phyloP scores from a whole-genome alignment of 2,113 vertebrate species.

The Ceuthmochares aereus region DNA sequence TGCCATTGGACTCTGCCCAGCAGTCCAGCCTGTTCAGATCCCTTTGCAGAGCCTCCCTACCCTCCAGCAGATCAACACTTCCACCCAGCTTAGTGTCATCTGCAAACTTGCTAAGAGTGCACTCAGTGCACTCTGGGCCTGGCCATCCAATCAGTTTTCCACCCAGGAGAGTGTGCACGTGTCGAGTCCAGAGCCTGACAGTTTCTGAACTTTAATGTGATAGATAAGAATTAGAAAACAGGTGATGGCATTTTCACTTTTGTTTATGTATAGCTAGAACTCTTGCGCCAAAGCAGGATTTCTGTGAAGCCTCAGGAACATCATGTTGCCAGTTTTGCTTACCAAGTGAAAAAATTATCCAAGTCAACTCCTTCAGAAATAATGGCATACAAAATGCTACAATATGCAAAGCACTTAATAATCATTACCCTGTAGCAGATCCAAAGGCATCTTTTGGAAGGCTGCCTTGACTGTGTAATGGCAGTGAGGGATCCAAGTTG shows the following conservation, averaged over 20 bases:
- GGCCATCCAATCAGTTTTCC: too few relatives aligned
- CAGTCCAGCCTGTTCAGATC: too few relatives aligned
- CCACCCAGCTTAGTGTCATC: too few relatives aligned
- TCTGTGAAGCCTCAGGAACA: neutral
- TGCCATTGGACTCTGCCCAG: too few relatives aligned
- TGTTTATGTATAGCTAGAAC: neutral
- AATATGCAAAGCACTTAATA: neutral
- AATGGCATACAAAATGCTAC: neutral
- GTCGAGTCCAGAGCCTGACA: too few relatives aligned
- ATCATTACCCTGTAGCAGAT: neutral
- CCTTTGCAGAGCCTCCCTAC: too few relatives aligned
- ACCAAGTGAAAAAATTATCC: neutral
- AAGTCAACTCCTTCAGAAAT: neutral
- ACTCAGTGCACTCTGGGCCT: too few relatives aligned
- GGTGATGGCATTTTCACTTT: neutral
- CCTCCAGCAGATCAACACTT: too few relatives aligned
- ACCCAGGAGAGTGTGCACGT: too few relatives aligned
- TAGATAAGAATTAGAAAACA: neutral
- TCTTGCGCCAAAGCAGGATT: neutral
- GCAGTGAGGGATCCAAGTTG: neutral
- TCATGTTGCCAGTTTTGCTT: neutral
- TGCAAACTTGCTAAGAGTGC: too few relatives aligned
- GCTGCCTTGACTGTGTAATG: neutral
- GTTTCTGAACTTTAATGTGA: too few relatives aligned
- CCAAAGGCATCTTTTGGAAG: neutral